These are phyloP conservation scores for Petrolisthes manimaculis DNA, from an alignment of 2,888 invertebrate genomes.

Conservation along the genomic window DNA sequence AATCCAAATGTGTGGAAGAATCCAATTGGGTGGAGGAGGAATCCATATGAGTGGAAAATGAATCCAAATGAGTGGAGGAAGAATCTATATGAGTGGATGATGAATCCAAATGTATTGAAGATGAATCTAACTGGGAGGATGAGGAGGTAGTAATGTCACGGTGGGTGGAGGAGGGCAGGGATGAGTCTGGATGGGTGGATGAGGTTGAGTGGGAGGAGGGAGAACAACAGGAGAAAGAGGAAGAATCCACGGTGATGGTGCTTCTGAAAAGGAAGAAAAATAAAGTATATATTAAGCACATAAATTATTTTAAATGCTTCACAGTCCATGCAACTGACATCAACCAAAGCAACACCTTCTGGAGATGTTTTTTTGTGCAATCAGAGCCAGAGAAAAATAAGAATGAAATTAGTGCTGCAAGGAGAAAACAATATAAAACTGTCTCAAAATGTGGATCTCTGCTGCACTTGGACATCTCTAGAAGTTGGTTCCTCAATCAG, in stretches of 20 bases:
- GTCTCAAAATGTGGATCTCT: too few relatives aligned
- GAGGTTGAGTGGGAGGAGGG: conserved; percentile 15
- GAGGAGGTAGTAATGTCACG: conserved; percentile 17
- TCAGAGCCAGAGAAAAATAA: too few relatives aligned
- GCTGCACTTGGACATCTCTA: too few relatives aligned
- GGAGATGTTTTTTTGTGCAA: too few relatives aligned
- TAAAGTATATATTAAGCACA: neutral
- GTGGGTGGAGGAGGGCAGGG: conserved; percentile 22
- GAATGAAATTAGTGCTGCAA: too few relatives aligned
- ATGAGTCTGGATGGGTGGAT: neutral
- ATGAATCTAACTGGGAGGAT: conserved; percentile 14
- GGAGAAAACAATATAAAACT: too few relatives aligned
- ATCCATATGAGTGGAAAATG: neutral
- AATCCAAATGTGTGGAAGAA: conserved; percentile 12
- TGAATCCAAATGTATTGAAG: neutral
- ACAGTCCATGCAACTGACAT: neutral
- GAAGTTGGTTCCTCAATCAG: too few relatives aligned
- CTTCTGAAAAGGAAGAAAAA: conserved; percentile 31
- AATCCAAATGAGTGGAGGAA: conserved; percentile 10
- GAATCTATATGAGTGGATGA: conserved; percentile 16
- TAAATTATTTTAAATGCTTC: neutral
- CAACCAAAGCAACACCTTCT: neutral
- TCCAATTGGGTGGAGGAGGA: neutral
- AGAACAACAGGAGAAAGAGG: conserved; percentile 39
- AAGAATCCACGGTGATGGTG: conserved; percentile 52